Percentiles rank a stretch among this genome's conserved stretches.
Conservation (phyloP, 2,113 vertebrate genomes). For the Corapipo altera region DNA sequence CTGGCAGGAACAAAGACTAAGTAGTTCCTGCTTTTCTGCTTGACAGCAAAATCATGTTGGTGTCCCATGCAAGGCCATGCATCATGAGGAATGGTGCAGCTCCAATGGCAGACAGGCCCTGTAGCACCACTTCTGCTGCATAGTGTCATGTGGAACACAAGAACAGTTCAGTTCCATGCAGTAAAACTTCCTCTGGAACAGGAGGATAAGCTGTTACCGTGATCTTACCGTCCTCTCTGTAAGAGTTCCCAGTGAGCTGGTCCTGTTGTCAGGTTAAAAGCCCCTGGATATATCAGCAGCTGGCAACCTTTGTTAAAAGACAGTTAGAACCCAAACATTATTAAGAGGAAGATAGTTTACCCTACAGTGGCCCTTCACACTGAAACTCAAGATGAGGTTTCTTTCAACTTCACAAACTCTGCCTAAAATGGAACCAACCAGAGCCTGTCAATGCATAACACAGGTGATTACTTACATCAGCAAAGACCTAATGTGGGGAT, state of each 20-base stretch:
- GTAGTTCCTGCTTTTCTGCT: not conserved
- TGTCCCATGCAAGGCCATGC: not conserved
- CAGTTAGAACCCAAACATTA: not conserved
- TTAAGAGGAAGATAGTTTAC: not conserved
- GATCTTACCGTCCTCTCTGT: constrained; percentile 87
- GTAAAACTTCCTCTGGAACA: not conserved
- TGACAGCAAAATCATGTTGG: not conserved
- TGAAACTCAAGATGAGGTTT: not conserved
- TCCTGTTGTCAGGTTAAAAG: constrained; percentile 97
- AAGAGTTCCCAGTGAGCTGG: constrained; percentile 97
- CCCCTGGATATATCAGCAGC: constrained; percentile 92
- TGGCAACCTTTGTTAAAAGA: constrained; percentile 83
- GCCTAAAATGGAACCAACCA: not conserved
- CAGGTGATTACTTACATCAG: rapidly evolving
- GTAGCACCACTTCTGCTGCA: not conserved
- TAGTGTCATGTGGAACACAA: not conserved
- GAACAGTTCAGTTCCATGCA: not conserved
- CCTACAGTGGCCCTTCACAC: not conserved
- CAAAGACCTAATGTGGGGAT: not conserved
- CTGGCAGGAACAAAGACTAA: not conserved
- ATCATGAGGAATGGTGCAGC: not conserved
- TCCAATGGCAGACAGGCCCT: not conserved
- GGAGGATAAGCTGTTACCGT: not conserved
- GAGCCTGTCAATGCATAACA: not conserved
- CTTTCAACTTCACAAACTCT: not conserved